phyloP scores from a whole-genome alignment of 2,888 invertebrate species.

The Orthonevra nobilis region DNA sequence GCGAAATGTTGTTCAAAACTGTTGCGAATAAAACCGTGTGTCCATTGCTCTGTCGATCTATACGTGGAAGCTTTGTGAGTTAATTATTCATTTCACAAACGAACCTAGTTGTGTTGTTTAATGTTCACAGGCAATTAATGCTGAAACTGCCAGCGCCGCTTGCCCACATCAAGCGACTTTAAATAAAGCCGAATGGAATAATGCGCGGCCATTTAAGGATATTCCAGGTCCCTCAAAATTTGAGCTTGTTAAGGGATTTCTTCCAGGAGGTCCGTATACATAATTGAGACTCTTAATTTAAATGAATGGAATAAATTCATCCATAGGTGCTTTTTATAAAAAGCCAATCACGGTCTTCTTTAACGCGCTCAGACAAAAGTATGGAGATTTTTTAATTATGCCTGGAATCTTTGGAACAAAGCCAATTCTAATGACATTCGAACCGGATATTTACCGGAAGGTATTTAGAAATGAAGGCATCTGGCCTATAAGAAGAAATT shows the following conservation, averaged over 20 bases:
- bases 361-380: conserved; percentile 57
- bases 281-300: too few species aligned
- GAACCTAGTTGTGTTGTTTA: too few species aligned
- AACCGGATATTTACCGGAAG: conserved; percentile 81
- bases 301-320: too few species aligned
- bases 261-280: conserved; percentile 72
- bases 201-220: conserved; percentile 51
- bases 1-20: too few species aligned
- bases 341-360: conserved; percentile 66
- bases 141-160: too few species aligned
- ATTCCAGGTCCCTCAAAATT: conserved; percentile 64
- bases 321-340: conserved; percentile 45
- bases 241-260: conserved; percentile 42
- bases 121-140: too few species aligned
- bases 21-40: too few species aligned
- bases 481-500: conserved; percentile 72
- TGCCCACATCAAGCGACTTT: too few species aligned
- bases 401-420: conserved; percentile 75
- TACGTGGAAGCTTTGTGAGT: too few species aligned
- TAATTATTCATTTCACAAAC: too few species aligned
- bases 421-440: conserved; percentile 78
- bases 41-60: too few species aligned
- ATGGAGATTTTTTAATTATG: conserved; percentile 78
- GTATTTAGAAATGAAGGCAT: conserved; percentile 73
- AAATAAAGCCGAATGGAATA: neutral